Conservation (phyloP, 2,888 invertebrate species). For the Eristalis intricaria region DNA sequence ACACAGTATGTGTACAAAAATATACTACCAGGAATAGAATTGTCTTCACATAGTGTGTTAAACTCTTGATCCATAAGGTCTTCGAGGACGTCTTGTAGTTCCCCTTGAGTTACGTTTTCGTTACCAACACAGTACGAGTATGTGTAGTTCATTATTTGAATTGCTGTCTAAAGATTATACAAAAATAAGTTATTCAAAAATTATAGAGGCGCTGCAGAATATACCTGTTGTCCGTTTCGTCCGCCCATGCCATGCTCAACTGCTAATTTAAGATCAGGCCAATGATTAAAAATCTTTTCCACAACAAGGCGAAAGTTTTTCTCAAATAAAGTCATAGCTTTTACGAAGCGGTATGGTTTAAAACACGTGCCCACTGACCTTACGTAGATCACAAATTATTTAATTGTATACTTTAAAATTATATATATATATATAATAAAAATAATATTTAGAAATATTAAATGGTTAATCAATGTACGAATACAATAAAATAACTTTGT, state of each 20-base stretch:
- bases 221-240: constrained; percentile 86
- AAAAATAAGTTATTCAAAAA: background rate
- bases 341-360: background rate
- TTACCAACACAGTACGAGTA: constrained; percentile 85
- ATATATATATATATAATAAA: too few species aligned
- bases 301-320: constrained; percentile 84
- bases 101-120: constrained; percentile 83
- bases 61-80: constrained; percentile 89
- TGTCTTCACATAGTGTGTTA: constrained; percentile 87
- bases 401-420: too few species aligned
- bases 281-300: constrained; percentile 86
- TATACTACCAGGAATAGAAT: constrained; percentile 84
- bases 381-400: background rate
- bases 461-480: too few species aligned
- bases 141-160: constrained; percentile 85
- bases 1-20: background rate
- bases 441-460: too few species aligned
- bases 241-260: constrained; percentile 90
- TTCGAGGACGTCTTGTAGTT: constrained; percentile 85
- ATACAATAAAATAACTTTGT: too few species aligned
- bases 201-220: background rate
- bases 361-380: background rate
- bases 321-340: constrained; percentile 33
- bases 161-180: constrained; percentile 83
- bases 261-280: constrained; percentile 87